Evolutionary conservation across 2,888 invertebrate species (phyloP), one percentile per base, ranked within the genome.

Genomic region (Microplitis manilae): DNA sequence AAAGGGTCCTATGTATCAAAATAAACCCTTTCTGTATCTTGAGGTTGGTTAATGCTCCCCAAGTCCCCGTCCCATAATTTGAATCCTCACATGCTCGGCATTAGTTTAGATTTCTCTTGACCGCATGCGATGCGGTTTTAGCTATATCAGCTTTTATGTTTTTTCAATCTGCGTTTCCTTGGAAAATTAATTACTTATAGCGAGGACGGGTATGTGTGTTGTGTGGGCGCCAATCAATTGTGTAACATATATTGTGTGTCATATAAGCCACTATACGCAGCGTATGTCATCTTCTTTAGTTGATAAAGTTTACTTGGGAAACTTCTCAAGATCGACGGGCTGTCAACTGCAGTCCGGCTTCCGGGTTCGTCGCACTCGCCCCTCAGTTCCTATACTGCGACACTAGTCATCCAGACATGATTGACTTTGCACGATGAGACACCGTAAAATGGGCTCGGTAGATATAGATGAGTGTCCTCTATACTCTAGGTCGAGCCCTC

Each of bases 341-440:
- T 65, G 65, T 65, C 65, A 65, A 65, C 13, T 65, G 65, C 38
- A 65, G 65, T 13, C 38, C 20, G 38, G 38, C 30, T 65, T 65
- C 20, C 65, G 65, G 65, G 65, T 65, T 65, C 65, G 65, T 20
- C 38, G 65, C 9, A 65, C 65, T 50, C 13, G 50, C 50, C 50
- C 50, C 50, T 13, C 50, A 50, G 13, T 50, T 13, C 50, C 50
- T 50, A 4, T 50, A 50, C 38, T 30, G 38, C 38, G 13, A 4
- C 7, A 7, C 38, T 65, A 30, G 30, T 7, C 38, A 62, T 62
- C 15, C 62, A 30, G 65, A 65, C 38, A 65, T 30, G 38, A 65
- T 65, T 65, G 65, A 65, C 65, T 17, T 62, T 15, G 38, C 38
- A 30, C 30, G 7, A 20, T 13, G 17, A 62, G 20, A n/a, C 15